Percentiles rank a stretch among this genome's conserved stretches.
Conservation (phyloP, 2,797 vertebrate genomes). For the Lepus oiostolus region DNA sequence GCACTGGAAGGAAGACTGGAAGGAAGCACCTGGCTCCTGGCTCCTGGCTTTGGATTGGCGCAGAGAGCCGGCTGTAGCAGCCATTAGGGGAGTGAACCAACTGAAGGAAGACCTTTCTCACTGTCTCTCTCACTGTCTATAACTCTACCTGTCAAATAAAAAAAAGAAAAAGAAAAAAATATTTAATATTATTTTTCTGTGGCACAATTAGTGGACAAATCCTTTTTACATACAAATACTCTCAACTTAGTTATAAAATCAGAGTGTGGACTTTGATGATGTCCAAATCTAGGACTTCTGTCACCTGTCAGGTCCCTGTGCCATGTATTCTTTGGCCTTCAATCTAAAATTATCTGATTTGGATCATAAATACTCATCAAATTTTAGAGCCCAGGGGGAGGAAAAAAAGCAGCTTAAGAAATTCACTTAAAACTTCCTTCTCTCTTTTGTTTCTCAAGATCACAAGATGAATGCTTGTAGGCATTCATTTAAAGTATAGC, state of each 20-base stretch:
- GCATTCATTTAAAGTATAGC: background rate
- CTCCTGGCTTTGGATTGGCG: too few relatives aligned
- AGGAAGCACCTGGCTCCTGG: too few relatives aligned
- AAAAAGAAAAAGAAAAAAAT: too few relatives aligned
- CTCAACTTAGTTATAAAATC: background rate
- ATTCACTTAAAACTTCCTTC: background rate
- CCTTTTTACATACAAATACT: background rate
- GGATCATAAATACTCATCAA: background rate
- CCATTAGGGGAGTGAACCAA: too few relatives aligned
- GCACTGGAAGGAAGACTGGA: too few relatives aligned
- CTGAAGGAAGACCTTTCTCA: too few relatives aligned
- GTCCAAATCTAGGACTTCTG: background rate
- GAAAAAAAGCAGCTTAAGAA: background rate
- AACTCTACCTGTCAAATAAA: too few relatives aligned
- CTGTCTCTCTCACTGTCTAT: too few relatives aligned
- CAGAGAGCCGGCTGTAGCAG: too few relatives aligned
- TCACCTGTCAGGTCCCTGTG: rapidly evolving
- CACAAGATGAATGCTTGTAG: background rate
- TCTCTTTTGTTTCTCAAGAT: background rate
- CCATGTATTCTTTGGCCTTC: background rate
- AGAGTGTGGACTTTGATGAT: background rate
- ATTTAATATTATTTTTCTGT: background rate
- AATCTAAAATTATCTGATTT: background rate
- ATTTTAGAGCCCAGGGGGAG: background rate
- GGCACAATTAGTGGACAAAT: background rate